phyloP scores from a whole-genome alignment of 2,888 invertebrate genomes.

The Linnaemya tessellans region DNA sequence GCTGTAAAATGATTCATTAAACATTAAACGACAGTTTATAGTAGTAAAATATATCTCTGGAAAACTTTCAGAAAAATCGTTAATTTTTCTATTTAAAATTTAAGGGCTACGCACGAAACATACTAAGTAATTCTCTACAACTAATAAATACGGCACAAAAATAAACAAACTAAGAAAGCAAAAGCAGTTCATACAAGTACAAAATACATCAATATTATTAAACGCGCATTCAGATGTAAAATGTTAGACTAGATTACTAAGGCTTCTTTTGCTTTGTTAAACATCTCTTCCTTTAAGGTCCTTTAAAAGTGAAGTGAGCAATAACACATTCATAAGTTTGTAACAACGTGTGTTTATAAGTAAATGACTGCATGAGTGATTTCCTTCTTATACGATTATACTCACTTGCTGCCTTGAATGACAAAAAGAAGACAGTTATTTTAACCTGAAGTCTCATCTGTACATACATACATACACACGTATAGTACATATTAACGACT shows the following conservation, averaged over 20 bases:
- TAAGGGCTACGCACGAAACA: no score
- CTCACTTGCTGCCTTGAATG: constrained; percentile 34
- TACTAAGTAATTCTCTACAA: no score
- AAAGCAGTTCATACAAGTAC: neutral
- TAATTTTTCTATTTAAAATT: no score
- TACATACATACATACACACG: neutral
- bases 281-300: neutral
- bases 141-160: neutral
- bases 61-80: no score
- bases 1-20: no score
- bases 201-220: constrained; percentile 52
- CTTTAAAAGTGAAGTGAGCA: constrained; percentile 3
- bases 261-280: constrained; percentile 7
- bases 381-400: constrained; percentile 40
- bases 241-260: constrained; percentile 32
- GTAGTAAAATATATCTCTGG: no score
- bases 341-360: neutral
- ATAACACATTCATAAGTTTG: neutral
- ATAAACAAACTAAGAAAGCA: neutral
- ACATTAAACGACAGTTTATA: no score
- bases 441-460: neutral
- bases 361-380: constrained; percentile 26
- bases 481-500: neutral
- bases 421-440: constrained; percentile 35
- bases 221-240: constrained; percentile 59